Evolutionary conservation across 2,888 invertebrate genomes (phyloP).

Genomic region (Drosophila fulvimacula): DNA sequence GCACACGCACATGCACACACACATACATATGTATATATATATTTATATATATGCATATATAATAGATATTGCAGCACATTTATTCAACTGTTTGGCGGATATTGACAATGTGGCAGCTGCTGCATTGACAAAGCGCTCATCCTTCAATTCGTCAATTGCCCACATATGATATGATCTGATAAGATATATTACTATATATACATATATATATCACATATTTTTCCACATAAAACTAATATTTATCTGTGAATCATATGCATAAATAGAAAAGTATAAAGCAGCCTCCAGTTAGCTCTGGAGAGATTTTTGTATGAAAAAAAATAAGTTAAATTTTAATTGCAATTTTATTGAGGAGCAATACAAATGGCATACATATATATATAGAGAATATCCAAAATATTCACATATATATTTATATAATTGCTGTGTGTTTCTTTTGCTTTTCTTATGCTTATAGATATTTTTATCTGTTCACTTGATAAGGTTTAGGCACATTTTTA

Average conservation of each 20-base stretch:
- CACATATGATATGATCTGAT: too few relatives aligned
- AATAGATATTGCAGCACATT: slow-evolving; percentile 26
- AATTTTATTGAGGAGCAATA: too few relatives aligned
- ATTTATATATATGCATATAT: slow-evolving; percentile 1
- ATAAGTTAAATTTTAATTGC: not conserved
- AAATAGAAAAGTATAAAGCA: not conserved
- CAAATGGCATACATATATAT: not conserved
- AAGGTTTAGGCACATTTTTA: too few relatives aligned
- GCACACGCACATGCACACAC: slow-evolving; percentile 7
- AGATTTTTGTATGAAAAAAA: not conserved
- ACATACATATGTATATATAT: not conserved
- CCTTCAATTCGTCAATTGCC: slow-evolving; percentile 12
- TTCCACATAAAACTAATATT: not conserved
- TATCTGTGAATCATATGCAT: not conserved
- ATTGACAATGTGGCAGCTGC: slow-evolving; percentile 28
- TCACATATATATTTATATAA: not conserved
- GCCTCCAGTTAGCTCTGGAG: not conserved
- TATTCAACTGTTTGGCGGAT: slow-evolving; percentile 10
- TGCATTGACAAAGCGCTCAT: slow-evolving; percentile 31
- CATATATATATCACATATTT: not conserved
- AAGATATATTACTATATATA: not conserved
- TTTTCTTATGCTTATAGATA: too few relatives aligned
- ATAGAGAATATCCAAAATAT: not conserved
- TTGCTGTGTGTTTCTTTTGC: not conserved
- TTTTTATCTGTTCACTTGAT: too few relatives aligned